A percentile compares a stretch with the other conserved stretches of the same genome.
These are phyloP conservation scores for Denticeps clupeoides DNA, from an alignment of 2,797 vertebrate genomes.

Conservation along the genomic window DNA sequence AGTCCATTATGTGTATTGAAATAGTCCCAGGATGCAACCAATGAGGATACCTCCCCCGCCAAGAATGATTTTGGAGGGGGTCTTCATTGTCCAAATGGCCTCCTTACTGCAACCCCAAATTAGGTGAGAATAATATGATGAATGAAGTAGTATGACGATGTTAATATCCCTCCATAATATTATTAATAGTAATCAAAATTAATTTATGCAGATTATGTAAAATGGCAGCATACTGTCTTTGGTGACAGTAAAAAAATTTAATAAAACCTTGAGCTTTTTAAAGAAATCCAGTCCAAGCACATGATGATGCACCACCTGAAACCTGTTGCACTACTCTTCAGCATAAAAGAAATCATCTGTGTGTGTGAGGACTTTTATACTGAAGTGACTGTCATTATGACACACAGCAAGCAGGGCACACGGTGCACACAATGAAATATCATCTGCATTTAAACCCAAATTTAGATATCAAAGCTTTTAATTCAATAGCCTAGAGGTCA, in stretches of 20 bases:
- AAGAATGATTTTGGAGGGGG: slow-evolving; percentile 38
- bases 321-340: slow-evolving; percentile 8
- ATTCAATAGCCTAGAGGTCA: too few species aligned
- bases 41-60: slow-evolving; percentile 28
- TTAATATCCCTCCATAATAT: not conserved
- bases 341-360: slow-evolving; percentile 12
- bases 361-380: slow-evolving; percentile 1
- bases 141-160: slow-evolving; percentile 38
- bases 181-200: too few species aligned
- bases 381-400: too few species aligned
- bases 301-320: too few species aligned
- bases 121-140: slow-evolving; percentile 54
- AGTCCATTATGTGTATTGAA: slow-evolving; percentile 69
- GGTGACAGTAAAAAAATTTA: too few species aligned
- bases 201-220: too few species aligned
- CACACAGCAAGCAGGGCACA: too few species aligned
- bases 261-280: too few species aligned
- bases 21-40: slow-evolving; percentile 48
- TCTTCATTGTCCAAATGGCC: slow-evolving; percentile 50
- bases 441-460: not conserved
- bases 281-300: too few species aligned
- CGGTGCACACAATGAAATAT: too few species aligned
- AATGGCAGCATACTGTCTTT: too few species aligned
- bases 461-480: not conserved
- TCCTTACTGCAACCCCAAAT: slow-evolving; percentile 34